These are phyloP conservation scores for Pipistrellus pygmaeus DNA, from an alignment of 2,797 vertebrate species.

Conservation along the genomic window DNA sequence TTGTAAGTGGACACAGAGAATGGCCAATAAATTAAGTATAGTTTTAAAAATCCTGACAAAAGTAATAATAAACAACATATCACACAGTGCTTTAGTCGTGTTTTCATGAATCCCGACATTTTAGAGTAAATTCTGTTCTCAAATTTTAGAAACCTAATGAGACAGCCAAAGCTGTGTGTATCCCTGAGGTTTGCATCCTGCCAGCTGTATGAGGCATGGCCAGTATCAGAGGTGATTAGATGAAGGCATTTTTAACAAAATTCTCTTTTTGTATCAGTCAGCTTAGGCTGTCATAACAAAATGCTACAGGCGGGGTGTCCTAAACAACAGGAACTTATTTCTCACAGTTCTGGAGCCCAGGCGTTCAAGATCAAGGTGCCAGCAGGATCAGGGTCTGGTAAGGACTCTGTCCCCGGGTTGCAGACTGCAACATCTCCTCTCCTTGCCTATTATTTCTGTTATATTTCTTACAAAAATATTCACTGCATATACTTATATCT, in stretches of 20 bases:
- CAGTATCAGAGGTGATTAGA: not conserved
- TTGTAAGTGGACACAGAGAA: not conserved
- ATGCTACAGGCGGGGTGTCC: not conserved
- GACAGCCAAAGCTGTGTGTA: not conserved
- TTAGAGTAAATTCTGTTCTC: not conserved
- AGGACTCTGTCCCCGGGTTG: not conserved
- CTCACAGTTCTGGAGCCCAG: not conserved
- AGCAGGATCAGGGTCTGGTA: too few relatives aligned
- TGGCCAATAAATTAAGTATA: not conserved
- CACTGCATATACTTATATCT: not conserved
- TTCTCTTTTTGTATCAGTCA: not conserved
- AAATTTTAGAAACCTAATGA: not conserved
- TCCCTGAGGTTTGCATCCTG: not conserved
- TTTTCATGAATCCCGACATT: not conserved
- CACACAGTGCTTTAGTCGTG: not conserved
- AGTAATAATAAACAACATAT: not conserved
- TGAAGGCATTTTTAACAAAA: not conserved
- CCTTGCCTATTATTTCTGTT: not conserved
- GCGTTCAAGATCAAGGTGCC: not conserved
- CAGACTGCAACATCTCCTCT: too few relatives aligned
- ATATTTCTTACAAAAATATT: not conserved
- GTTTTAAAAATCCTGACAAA: not conserved
- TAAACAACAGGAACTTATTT: not conserved
- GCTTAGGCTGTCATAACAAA: not conserved
- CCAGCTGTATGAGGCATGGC: not conserved